Base-by-base conservation (phyloP, 2,888 invertebrate genomes). In the Drosophila aldrichi region DNA sequence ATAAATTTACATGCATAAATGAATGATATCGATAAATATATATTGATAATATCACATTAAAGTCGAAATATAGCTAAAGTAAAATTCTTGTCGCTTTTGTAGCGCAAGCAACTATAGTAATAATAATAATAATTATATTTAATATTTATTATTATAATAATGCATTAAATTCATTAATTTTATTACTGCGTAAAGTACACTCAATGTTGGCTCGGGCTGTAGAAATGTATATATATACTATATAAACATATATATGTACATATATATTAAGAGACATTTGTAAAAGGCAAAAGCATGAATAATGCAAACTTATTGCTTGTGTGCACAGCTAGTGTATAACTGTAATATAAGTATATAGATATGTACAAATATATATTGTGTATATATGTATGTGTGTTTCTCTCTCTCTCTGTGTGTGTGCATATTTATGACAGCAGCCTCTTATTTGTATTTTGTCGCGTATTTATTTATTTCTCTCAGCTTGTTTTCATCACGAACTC, bases 401-500 rank as follows among this genome's bases (percentile, higher is more conserved):
- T 14, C 0, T 48, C 0, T 48, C 1, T 29, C n/a, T 22, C 16
- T 22, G 44, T 22, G 14, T 32, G 49, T 49, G 29, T 43, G 20
- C n/a, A 3, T 40, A 32, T 40, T 32, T 22, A 41, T 20, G 46
- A 10, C 40, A 25, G 51, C 41, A 51, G 59, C 36, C n/a, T 56
- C 54, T 65, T 44, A 52, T 65, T 49, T 67, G 56, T 57, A 43
- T 44, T 68, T 73, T 75, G 68, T 78, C 74, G 78, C 74, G 52
- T 70, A 51, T 60, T 63, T 74, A 62, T 67, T 63, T 64, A 61
- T 70, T 74, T 60, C 70, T 60, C 75, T 66, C 48, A 54, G 57
- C 60, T 79, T 74, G 51, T 63, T 77, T 79, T 67, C 66, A 79
- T 75, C 77, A 77, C 77, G 79, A 74, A 74, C 75, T 75, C 36